phyloP scores from a whole-genome alignment of 2,113 vertebrate species.

The Phaethon lepturus region DNA sequence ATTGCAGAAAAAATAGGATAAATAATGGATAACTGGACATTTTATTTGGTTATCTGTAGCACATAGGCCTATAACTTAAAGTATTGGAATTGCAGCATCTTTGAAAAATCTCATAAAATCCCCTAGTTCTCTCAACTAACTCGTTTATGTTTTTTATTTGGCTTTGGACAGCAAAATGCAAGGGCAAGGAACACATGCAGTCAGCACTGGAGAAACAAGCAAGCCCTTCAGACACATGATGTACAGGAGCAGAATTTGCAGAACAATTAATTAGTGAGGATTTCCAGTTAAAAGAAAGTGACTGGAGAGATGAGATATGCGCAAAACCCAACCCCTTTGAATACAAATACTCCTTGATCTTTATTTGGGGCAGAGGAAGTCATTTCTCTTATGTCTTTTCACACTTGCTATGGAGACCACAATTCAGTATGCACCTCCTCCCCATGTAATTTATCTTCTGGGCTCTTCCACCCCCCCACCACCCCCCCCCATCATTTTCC shows the following conservation, averaged over 20 bases:
- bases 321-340: neutral
- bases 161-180: neutral
- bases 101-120: neutral
- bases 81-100: neutral
- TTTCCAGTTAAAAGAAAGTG: constrained; percentile 59
- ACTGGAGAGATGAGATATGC: neutral
- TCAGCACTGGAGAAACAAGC: neutral
- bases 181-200: neutral
- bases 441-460: constrained; percentile 4
- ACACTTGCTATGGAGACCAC: constrained; percentile 5
- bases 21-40: neutral
- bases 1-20: neutral
- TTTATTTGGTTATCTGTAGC: neutral
- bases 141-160: neutral
- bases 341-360: constrained; percentile 41
- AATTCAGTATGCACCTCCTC: neutral
- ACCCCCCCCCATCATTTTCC: neutral
- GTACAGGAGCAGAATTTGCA: constrained; percentile 5
- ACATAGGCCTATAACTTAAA: neutral
- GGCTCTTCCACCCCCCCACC: neutral
- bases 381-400: constrained; percentile 26
- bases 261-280: constrained; percentile 14
- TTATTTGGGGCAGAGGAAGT: constrained; percentile 55
- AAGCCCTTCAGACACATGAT: neutral
- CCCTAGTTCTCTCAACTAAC: neutral